A percentile compares a stretch with the other conserved stretches of the same genome.
Conservation (phyloP, 2,888 invertebrate species). For the Caenorhabditis sp. region DNA sequence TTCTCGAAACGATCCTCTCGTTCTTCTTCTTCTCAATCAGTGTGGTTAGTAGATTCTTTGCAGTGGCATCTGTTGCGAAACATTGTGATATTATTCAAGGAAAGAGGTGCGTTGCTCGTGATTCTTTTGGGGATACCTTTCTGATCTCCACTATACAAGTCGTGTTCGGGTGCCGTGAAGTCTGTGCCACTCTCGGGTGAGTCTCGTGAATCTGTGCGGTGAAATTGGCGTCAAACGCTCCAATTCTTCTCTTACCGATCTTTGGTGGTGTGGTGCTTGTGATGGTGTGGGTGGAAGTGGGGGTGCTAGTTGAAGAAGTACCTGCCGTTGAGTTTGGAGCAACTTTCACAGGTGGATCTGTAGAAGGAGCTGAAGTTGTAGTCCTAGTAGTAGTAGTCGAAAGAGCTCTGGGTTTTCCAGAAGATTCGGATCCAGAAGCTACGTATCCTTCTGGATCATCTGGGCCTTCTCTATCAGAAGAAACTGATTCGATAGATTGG, state of each 20-base stretch:
- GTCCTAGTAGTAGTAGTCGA: background rate
- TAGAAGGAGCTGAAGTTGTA: background rate
- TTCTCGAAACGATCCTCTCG: background rate
- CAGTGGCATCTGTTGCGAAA: slow-evolving; percentile 10
- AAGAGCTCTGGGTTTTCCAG: no score
- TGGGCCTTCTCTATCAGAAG: slow-evolving; percentile 30
- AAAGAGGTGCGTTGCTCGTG: background rate
- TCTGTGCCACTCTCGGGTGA: slow-evolving; percentile 7
- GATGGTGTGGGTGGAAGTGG: slow-evolving; percentile 11
- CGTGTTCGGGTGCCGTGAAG: slow-evolving; percentile 9
- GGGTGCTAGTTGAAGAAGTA: slow-evolving; percentile 6
- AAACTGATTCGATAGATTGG: slow-evolving; percentile 17
- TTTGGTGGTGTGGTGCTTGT: slow-evolving; percentile 1
- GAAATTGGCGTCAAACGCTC: background rate
- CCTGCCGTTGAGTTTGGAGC: slow-evolving; percentile 38
- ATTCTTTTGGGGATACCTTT: slow-evolving; percentile 20
- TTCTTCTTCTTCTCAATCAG: slow-evolving; percentile 5
- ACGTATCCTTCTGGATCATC: slow-evolving; percentile 16
- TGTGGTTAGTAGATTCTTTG: slow-evolving; percentile 24
- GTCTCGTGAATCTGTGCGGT: background rate
- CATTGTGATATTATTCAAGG: background rate
- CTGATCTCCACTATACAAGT: slow-evolving; percentile 18
- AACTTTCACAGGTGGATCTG: slow-evolving; percentile 13
- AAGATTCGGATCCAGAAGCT: slow-evolving; percentile 31
- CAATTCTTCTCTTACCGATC: slow-evolving; percentile 6